Evolutionary conservation across 2,113 vertebrate genomes (phyloP).

Genomic region (Scalopus aquaticus): DNA sequence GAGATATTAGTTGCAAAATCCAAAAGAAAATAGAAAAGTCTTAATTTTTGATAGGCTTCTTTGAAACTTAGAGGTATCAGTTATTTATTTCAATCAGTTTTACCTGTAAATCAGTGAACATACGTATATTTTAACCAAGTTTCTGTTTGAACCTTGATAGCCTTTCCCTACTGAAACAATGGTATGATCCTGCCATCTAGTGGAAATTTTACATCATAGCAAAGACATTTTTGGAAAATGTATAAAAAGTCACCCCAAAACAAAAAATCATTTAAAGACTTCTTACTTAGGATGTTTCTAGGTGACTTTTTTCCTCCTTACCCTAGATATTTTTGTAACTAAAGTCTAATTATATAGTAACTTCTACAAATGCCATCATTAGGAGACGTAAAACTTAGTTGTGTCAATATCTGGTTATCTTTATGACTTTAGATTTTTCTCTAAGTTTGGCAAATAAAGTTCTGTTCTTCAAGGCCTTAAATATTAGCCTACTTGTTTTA

Average conservation of each 20-base stretch:
- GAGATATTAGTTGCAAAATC: background rate
- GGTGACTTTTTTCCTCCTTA: background rate
- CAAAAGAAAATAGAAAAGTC: background rate
- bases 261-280: background rate
- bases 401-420: background rate
- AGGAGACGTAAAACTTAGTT: background rate
- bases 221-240: background rate
- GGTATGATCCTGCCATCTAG: conserved; percentile 56
- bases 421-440: background rate
- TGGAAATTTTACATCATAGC: background rate
- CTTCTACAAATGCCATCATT: background rate
- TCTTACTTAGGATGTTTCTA: background rate
- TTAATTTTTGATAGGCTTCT: background rate
- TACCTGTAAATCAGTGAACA: background rate
- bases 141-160: background rate
- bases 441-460: background rate
- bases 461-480: background rate
- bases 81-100: conserved; percentile 5
- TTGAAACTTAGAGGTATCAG: background rate
- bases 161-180: background rate
- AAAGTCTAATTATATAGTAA: accelerated
- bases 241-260: background rate
- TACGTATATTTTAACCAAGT: background rate
- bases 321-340: background rate
- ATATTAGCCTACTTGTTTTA: background rate